Percentiles rank a stretch among this genome's conserved stretches.
These are phyloP conservation scores for Micrastur ruficollis DNA, from an alignment of 2,797 vertebrate genomes.

Conservation along the genomic window DNA sequence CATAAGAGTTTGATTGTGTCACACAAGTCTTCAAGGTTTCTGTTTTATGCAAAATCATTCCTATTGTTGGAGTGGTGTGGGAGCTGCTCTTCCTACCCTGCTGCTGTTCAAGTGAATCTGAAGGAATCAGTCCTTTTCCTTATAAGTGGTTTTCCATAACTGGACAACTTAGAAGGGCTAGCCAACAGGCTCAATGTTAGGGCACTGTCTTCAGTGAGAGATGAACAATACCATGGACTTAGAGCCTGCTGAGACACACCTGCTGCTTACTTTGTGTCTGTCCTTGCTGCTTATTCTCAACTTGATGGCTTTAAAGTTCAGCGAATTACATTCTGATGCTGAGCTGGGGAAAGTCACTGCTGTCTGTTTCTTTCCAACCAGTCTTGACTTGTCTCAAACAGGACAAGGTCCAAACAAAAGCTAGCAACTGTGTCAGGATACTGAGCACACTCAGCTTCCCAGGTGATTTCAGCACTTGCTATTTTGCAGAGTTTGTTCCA, in stretches of 20 bases:
- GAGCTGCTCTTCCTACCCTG: background rate
- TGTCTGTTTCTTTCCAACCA: background rate
- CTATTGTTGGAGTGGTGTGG: background rate
- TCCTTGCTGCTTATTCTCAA: background rate
- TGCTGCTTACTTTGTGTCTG: background rate
- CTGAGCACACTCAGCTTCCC: background rate
- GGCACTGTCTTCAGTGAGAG: background rate
- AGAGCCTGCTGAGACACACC: background rate
- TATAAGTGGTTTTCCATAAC: background rate
- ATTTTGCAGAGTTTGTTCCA: background rate
- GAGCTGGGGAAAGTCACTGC: background rate
- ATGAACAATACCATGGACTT: rapidly evolving
- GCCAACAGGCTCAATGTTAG: background rate
- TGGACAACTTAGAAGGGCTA: background rate
- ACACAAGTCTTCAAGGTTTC: background rate
- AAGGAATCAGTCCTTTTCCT: background rate
- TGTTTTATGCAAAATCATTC: background rate
- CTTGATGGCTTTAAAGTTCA: background rate
- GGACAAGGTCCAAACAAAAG: background rate
- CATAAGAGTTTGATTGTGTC: background rate
- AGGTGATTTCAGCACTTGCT: background rate
- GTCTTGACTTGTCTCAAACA: background rate
- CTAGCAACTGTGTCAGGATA: background rate
- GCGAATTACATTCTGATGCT: background rate
- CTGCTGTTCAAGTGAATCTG: background rate